phyloP scores from a whole-genome alignment of 2,888 invertebrate species.

The Bombylius major region DNA sequence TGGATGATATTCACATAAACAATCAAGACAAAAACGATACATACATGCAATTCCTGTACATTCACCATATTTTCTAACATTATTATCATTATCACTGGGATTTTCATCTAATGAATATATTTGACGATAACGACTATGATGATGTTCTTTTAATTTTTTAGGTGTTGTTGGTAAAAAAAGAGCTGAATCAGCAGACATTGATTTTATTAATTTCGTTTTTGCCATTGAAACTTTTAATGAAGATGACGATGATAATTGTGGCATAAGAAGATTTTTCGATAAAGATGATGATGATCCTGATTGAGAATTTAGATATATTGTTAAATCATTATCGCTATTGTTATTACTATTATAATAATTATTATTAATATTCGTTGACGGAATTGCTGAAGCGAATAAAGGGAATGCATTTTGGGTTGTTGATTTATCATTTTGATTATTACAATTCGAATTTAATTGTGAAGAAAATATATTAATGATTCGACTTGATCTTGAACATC shows the following conservation, averaged over 20 bases:
- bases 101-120: no score
- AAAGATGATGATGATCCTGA: not conserved
- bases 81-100: no score
- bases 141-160: not conserved
- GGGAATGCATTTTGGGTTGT: not conserved
- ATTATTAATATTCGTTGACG: not conserved
- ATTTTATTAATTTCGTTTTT: slow-evolving; percentile 3
- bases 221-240: not conserved
- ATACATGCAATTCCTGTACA: slow-evolving; percentile 17
- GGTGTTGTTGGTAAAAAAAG: not conserved
- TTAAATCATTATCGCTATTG: not conserved
- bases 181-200: slow-evolving; percentile 8
- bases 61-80: not conserved
- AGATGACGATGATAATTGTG: not conserved
- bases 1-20: slow-evolving; percentile 25
- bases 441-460: not conserved
- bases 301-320: not conserved
- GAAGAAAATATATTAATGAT: slow-evolving; percentile 4
- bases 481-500: slow-evolving; percentile 13
- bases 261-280: not conserved
- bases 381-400: not conserved
- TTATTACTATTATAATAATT: not conserved
- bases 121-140: not conserved
- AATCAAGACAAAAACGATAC: slow-evolving; percentile 24
- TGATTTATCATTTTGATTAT: no score